Evolutionary conservation across 2,797 vertebrate species (phyloP).

Genomic region (Girardinus metallicus): DNA sequence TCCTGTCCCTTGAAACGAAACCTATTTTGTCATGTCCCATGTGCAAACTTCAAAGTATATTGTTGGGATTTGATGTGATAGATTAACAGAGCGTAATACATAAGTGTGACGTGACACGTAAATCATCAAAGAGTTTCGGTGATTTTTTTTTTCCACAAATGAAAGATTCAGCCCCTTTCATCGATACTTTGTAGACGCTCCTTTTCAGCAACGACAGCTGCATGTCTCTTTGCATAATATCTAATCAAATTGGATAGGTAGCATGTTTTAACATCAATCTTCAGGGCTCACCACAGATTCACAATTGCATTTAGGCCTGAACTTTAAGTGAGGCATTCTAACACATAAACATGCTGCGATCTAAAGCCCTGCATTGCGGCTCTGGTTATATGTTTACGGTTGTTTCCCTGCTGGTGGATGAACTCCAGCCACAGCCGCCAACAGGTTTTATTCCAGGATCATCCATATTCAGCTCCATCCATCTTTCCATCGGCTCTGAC

Average conservation of each 20-base stretch:
- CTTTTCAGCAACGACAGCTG: not conserved
- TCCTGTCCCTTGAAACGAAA: not conserved
- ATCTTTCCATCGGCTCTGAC: not conserved
- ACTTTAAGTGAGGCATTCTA: not conserved
- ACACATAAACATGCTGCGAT: not conserved
- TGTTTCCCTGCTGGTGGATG: not conserved
- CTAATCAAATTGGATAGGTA: not conserved
- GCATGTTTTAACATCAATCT: not conserved
- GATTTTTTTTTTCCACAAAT: not conserved
- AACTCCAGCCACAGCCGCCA: not conserved
- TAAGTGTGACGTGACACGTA: not conserved
- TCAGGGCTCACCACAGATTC: not conserved
- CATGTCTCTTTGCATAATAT: not conserved
- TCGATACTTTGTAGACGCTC: not conserved
- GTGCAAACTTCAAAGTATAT: not conserved
- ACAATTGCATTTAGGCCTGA: not conserved
- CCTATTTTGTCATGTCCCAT: not conserved
- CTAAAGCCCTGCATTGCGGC: not conserved
- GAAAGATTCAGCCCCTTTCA: not conserved
- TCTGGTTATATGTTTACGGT: not conserved
- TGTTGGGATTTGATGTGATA: not conserved
- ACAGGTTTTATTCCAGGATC: not conserved
- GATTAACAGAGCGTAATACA: not conserved
- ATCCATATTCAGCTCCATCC: not conserved
- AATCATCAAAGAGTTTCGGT: not conserved